A percentile compares a stretch with the other conserved stretches of the same genome.
These are phyloP conservation scores for Cavia porcellus DNA, from an alignment of 2,113 vertebrate genomes.

Conservation along the genomic window DNA sequence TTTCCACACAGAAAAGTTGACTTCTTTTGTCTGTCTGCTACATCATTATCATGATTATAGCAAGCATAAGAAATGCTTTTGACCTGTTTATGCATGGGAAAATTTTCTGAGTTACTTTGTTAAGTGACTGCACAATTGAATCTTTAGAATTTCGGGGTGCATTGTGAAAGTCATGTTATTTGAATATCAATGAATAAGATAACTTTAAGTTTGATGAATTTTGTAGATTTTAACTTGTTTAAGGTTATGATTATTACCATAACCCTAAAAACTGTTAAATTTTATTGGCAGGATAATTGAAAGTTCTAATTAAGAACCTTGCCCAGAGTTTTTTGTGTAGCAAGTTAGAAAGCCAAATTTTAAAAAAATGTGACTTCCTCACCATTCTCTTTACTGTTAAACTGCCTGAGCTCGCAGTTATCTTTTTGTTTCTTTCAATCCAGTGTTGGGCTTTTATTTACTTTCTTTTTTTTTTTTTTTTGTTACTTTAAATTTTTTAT, in stretches of 20 bases:
- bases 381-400: background rate
- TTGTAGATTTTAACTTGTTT: background rate
- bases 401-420: background rate
- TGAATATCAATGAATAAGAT: background rate
- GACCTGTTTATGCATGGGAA: background rate
- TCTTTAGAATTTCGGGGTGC: slow-evolving; percentile 13
- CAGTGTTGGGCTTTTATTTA: background rate
- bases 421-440: background rate
- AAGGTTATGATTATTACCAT: background rate
- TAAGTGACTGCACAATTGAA: background rate
- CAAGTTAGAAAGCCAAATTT: background rate
- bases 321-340: background rate
- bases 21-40: background rate
- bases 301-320: background rate
- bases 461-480: background rate
- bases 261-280: background rate
- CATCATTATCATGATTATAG: background rate
- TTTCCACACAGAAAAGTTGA: background rate
- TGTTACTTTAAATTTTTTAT: too few relatives aligned
- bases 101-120: background rate
- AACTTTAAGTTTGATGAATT: background rate
- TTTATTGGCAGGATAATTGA: background rate
- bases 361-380: background rate
- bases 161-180: background rate
- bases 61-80: background rate